Evolutionary conservation across 2,113 vertebrate species (phyloP).

Genomic region (Tursiops truncatus): DNA sequence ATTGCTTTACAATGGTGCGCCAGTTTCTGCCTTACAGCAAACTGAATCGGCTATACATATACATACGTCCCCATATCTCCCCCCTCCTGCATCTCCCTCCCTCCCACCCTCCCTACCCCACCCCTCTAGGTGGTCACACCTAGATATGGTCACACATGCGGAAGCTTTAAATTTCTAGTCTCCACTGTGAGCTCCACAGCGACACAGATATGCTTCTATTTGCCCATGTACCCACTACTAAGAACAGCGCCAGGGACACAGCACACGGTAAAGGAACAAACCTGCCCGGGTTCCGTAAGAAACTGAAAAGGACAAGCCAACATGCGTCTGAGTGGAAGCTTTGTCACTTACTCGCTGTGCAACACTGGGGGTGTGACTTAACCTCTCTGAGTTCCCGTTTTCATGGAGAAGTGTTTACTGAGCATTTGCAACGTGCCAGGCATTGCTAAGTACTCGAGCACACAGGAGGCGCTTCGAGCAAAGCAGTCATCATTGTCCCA

Average conservation of each 20-base stretch:
- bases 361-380: not conserved
- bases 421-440: no score
- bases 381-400: no score
- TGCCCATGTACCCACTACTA: accelerated
- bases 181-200: not conserved
- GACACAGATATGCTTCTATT: not conserved
- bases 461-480: not conserved
- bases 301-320: not conserved
- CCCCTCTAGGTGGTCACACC: no score
- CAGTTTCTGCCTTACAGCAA: no score
- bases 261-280: not conserved
- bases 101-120: no score
- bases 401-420: accelerated
- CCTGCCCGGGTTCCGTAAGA: not conserved
- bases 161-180: not conserved
- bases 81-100: no score
- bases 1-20: no score
- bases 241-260: no score
- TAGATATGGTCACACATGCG: no score
- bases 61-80: no score
- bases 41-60: no score
- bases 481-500: no score
- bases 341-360: accelerated
- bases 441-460: accelerated
- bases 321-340: accelerated